Evolutionary conservation across 2,888 invertebrate species (phyloP), one percentile per base, ranked within the genome.

Genomic region (Zonitis immaculata): DNA sequence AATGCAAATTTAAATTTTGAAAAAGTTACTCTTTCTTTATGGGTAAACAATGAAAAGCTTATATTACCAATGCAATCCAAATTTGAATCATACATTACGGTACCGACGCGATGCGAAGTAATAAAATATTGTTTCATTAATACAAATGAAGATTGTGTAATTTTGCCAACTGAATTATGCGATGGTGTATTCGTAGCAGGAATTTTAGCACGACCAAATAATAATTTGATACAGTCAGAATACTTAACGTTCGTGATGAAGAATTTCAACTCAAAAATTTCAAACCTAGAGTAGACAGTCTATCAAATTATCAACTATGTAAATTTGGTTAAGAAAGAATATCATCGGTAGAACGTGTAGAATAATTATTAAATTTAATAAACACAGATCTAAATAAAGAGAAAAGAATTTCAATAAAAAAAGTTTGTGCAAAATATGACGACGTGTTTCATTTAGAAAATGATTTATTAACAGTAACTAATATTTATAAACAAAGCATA

Each of bases 401-500:
- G 12, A 53, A 61, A 47, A 49, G 52, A 35, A 18, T 16, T 27
- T 52, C 54, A 22, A 25, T 58, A 9, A 26, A 59, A 47, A 52
- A 51, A 47, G 18, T 57, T 42, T 60, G 56, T 44, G 54, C 52
- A 8, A 60, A 62, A 42, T 61, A 52, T 56, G 44, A 55, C 6
- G 54, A 62, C 43, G 52, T 59, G 28, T 61, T 62, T 49, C 45
- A 50, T 28, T 55, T 65, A 54, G 51, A 58, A 12, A 47, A 47
- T 11, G 61, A 63, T 44, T 46, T 47, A 42, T 50, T 62, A 49
- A 54, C 62, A 4, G 52, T 57, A 12, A 65, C 63, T 9, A 60
- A 61, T 52, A 50, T 64, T 51, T 60, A 51, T 18, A 57, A 61
- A 52, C 57, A 61, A 53, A 55, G 48, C n/a, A 65, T 60, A 14